These are phyloP conservation scores for Eupithecia centaureata DNA, from an alignment of 2,888 invertebrate genomes.

Conservation along the genomic window DNA sequence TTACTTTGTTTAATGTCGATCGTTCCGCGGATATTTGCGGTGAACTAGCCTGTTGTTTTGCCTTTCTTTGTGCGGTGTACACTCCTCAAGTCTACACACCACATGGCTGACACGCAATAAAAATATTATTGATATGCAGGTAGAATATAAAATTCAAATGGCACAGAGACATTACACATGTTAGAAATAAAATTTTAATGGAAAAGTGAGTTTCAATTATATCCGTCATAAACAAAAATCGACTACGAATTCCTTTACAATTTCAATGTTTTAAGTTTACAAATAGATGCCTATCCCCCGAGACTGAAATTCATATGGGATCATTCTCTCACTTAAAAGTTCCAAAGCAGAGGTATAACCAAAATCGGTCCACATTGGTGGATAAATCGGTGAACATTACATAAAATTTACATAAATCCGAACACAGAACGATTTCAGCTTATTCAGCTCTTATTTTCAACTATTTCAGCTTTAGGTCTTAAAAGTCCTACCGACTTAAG, in stretches of 20 bases:
- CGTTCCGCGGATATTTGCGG: conserved; percentile 34
- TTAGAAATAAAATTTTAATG: background rate
- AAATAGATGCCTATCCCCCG: too few species aligned
- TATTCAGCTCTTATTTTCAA: too few species aligned
- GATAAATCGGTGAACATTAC: too few species aligned
- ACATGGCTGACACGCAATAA: background rate
- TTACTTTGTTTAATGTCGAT: conserved; percentile 37
- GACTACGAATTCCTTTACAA: background rate
- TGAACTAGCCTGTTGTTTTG: conserved; percentile 17
- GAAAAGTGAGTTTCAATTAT: background rate
- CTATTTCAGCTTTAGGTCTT: too few species aligned
- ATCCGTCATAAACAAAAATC: background rate
- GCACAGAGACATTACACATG: background rate
- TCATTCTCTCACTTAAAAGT: too few species aligned
- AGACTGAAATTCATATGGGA: too few species aligned
- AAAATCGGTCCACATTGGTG: too few species aligned
- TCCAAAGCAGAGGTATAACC: too few species aligned
- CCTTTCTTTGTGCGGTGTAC: conserved; percentile 5
- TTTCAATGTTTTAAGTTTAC: too few species aligned
- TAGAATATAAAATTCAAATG: background rate
- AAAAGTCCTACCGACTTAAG: too few species aligned
- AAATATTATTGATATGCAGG: conserved; percentile 7
- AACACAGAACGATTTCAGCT: too few species aligned
- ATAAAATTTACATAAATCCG: too few species aligned
- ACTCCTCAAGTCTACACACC: background rate